These are phyloP conservation scores for Poeciliopsis infans DNA, from an alignment of 2,797 vertebrate genomes.

Conservation along the genomic window DNA sequence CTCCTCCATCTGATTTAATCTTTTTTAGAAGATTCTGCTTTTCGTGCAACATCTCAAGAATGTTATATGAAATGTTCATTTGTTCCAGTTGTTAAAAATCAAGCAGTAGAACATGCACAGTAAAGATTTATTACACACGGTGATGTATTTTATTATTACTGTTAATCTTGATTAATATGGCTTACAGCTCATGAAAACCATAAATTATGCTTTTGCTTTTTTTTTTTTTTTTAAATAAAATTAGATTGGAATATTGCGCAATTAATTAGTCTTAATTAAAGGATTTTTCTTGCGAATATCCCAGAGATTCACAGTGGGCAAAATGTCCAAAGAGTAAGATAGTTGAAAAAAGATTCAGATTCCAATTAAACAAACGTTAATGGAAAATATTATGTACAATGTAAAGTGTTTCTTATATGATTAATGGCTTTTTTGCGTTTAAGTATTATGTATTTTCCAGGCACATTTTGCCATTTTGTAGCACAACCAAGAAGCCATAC, in stretches of 20 bases:
- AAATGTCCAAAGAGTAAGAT: background rate
- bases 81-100: background rate
- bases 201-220: background rate
- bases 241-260: background rate
- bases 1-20: conserved; percentile 5
- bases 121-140: background rate
- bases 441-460: background rate
- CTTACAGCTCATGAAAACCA: background rate
- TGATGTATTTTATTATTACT: background rate
- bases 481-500: too few species aligned
- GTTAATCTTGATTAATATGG: background rate
- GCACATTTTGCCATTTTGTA: background rate
- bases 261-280: background rate
- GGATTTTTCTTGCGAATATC: background rate
- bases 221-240: background rate
- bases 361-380: background rate
- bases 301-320: background rate
- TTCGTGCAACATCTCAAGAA: background rate
- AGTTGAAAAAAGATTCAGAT: background rate
- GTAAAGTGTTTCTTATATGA: background rate
- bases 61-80: too few species aligned
- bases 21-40: background rate
- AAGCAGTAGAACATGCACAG: background rate
- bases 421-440: background rate
- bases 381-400: background rate